Percentiles rank a stretch among this genome's conserved stretches.
Conservation (phyloP, 2,888 invertebrate genomes). For the Tinea semifulvella region DNA sequence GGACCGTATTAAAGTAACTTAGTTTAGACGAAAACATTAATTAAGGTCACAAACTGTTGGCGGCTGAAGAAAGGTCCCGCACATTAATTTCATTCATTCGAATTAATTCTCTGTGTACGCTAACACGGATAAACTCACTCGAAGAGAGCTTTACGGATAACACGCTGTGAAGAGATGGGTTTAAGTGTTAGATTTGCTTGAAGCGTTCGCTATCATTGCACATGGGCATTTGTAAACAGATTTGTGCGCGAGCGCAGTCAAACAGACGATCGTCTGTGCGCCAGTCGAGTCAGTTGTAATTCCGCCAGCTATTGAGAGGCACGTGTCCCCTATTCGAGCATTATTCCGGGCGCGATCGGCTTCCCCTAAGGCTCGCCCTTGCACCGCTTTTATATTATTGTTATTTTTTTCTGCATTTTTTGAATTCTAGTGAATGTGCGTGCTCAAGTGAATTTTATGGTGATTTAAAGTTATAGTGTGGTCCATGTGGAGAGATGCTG, state of each 20-base stretch:
- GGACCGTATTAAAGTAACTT: too few relatives aligned
- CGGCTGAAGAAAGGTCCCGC: constrained; percentile 49
- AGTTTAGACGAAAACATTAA: constrained; percentile 45
- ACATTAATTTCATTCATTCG: constrained; percentile 60
- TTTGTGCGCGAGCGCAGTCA: constrained; percentile 3
- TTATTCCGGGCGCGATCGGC: constrained; percentile 32
- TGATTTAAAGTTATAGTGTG: constrained; percentile 20
- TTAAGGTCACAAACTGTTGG: constrained; percentile 56
- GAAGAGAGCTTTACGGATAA: too few relatives aligned
- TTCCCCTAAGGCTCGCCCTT: constrained; percentile 31
- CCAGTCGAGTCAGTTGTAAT: constrained; percentile 39
- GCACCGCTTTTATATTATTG: neutral
- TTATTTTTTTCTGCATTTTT: neutral
- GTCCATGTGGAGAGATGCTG: constrained; percentile 42
- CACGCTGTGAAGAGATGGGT: neutral
- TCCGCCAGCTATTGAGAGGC: constrained; percentile 41
- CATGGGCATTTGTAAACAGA: constrained; percentile 57
- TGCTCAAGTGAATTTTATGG: neutral
- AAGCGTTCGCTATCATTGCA: constrained; percentile 37
- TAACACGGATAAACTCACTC: neutral
- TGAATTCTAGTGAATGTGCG: constrained; percentile 3
- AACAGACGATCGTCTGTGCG: constrained; percentile 31
- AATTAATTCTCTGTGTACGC: constrained; percentile 1
- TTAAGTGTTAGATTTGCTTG: constrained; percentile 29
- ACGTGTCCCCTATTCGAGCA: constrained; percentile 44